phyloP scores from a whole-genome alignment of 2,888 invertebrate genomes.

The Clistopyga incitator region DNA sequence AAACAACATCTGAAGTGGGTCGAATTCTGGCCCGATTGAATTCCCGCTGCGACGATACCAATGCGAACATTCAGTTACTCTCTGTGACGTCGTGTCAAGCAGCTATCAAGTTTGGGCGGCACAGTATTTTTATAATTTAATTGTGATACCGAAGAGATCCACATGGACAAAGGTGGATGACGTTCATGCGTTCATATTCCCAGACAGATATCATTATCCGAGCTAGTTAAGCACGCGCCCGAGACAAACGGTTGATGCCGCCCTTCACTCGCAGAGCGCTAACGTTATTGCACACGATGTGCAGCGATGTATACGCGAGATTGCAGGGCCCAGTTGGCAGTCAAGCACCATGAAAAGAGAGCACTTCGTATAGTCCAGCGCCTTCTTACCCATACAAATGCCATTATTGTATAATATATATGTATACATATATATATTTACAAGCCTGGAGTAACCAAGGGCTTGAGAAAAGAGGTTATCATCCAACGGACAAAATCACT shows the following conservation, averaged over 20 bases:
- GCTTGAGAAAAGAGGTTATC: not conserved
- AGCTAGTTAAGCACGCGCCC: slow-evolving; percentile 13
- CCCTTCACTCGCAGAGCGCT: not conserved
- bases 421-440: slow-evolving; percentile 1
- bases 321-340: slow-evolving; percentile 71
- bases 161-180: not conserved
- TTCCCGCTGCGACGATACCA: not conserved
- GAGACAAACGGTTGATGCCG: slow-evolving; percentile 14
- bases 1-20: too few species aligned
- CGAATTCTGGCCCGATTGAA: too few species aligned
- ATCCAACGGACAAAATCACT: slow-evolving; percentile 25
- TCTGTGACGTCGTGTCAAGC: not conserved
- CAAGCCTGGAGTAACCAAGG: slow-evolving; percentile 8
- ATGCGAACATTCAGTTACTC: slow-evolving; percentile 7
- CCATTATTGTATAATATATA: slow-evolving; percentile 20
- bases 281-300: slow-evolving; percentile 12
- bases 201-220: slow-evolving; percentile 38
- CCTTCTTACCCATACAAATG: slow-evolving; percentile 39
- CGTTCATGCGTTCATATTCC: not conserved
- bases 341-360: slow-evolving; percentile 74
- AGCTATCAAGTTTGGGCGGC: not conserved
- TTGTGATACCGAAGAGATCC: not conserved
- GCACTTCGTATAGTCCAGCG: slow-evolving; percentile 25
- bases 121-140: not conserved
- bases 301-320: slow-evolving; percentile 57